Percentiles rank a stretch among this genome's conserved stretches.
phyloP scores from a whole-genome alignment of 2,797 vertebrate species.

The Diceros bicornis region DNA sequence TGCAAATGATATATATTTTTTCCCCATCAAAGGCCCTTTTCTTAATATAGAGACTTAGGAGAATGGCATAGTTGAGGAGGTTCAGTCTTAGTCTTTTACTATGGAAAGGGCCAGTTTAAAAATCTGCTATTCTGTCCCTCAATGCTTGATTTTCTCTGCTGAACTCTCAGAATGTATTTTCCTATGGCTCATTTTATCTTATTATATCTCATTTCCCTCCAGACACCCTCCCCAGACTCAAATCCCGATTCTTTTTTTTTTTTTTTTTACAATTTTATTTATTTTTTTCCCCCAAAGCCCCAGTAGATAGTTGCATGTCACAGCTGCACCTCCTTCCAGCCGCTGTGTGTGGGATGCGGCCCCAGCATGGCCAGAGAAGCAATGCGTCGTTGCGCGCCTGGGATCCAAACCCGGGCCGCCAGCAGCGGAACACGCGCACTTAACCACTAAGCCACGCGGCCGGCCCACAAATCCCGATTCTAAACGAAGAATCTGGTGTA shows the following conservation, averaged over 20 bases:
- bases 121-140: neutral
- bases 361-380: too few relatives aligned
- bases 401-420: too few relatives aligned
- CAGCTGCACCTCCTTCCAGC: too few relatives aligned
- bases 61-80: neutral
- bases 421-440: too few relatives aligned
- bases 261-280: too few relatives aligned
- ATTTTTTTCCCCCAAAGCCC: too few relatives aligned
- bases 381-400: too few relatives aligned
- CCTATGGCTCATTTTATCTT: constrained; percentile 37
- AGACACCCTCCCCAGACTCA: neutral
- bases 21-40: constrained; percentile 54
- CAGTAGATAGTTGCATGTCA: too few relatives aligned
- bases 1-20: constrained; percentile 69
- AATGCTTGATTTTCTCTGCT: constrained; percentile 20
- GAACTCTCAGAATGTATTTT: constrained; percentile 51
- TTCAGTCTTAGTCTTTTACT: constrained; percentile 35
- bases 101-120: neutral
- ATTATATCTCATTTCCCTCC: neutral
- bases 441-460: too few relatives aligned
- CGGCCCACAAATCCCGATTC: too few relatives aligned
- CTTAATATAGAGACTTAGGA: constrained; percentile 15
- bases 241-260: neutral
- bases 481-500: neutral
- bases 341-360: too few relatives aligned